Conservation (phyloP, 1,140 invertebrate species). For the Macrobrachium nipponense region DNA sequence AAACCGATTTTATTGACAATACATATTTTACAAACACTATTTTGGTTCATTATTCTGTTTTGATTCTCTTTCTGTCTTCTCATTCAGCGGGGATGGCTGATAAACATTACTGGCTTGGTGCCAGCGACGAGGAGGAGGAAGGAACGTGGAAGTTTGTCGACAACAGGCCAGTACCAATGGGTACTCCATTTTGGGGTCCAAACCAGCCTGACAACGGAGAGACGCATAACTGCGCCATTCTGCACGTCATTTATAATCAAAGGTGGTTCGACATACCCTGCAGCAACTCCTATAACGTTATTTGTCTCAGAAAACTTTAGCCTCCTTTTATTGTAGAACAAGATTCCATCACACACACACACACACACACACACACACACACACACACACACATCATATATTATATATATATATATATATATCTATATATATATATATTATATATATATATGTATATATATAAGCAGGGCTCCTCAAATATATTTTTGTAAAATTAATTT, state of each 20-base stretch:
- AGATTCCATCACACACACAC: no score
- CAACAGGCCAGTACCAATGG: background rate
- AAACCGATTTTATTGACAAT: no score
- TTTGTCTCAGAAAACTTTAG: background rate
- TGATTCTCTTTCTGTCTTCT: background rate
- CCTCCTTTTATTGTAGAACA: background rate
- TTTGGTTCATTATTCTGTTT: no score
- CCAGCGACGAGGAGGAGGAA: background rate
- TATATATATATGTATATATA: no score
- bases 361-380: no score
- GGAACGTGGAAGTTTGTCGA: background rate
- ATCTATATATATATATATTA: no score
- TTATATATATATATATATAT: no score
- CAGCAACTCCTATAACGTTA: background rate
- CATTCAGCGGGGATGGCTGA: background rate
- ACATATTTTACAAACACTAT: no score
- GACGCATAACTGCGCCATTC: background rate
- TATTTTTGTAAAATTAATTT: no score
- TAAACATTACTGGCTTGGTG: constrained; percentile 1
- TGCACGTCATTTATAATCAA: background rate
- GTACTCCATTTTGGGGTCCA: background rate
- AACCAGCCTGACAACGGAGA: background rate
- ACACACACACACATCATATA: no score
- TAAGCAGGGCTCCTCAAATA: no score
- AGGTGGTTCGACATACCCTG: background rate